Conservation (phyloP, 2,888 invertebrate genomes). For the Aspidiotus destructor region DNA sequence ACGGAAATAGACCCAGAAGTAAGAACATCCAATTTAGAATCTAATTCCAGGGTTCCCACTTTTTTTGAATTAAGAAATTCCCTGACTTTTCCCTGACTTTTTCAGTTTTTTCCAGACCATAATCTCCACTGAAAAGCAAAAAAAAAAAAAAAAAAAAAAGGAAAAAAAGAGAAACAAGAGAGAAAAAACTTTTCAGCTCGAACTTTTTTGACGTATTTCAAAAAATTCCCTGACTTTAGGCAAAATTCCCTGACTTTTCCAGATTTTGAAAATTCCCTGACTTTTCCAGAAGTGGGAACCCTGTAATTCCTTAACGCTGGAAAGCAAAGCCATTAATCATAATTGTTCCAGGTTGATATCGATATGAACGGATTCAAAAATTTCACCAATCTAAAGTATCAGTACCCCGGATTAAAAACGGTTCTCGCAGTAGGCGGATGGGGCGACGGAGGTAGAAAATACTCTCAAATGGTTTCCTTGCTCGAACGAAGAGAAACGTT, state of each 20-base stretch:
- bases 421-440: conserved; percentile 80
- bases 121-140: too few species aligned
- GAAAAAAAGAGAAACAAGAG: too few species aligned
- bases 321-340: background rate
- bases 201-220: too few species aligned
- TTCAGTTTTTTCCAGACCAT: too few species aligned
- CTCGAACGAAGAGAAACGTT: conserved; percentile 60
- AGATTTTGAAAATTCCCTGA: too few species aligned
- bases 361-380: conserved; percentile 66
- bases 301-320: background rate
- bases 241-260: too few species aligned
- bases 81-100: too few species aligned
- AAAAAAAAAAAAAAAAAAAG: too few species aligned
- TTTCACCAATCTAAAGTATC: conserved; percentile 62
- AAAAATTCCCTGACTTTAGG: too few species aligned
- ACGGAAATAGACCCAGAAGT: conserved; percentile 73
- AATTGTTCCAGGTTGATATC: conserved; percentile 55
- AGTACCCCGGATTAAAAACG: conserved; percentile 63
- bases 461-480: conserved; percentile 67
- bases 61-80: too few species aligned
- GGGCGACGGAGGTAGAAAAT: conserved; percentile 82
- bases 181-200: too few species aligned
- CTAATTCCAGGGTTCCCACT: background rate
- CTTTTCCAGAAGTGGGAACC: too few species aligned
- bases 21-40: conserved; percentile 36